phyloP scores from a whole-genome alignment of 2,888 invertebrate species.

The Thereva nobilitata region DNA sequence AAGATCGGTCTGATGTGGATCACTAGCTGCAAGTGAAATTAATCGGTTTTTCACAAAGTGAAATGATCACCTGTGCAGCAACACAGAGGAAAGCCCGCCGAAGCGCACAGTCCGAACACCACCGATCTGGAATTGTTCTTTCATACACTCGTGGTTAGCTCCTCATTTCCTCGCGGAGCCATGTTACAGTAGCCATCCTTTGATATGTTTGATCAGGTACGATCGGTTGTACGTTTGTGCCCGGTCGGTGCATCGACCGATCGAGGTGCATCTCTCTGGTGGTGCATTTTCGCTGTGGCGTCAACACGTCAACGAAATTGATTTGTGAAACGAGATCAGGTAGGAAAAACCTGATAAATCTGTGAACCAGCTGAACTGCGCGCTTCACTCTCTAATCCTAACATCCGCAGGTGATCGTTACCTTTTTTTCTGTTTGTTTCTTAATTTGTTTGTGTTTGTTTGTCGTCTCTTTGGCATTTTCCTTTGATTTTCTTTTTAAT shows the following conservation, averaged over 20 bases:
- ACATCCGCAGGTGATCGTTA: conserved; percentile 10
- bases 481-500: conserved; percentile 18
- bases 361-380: conserved; percentile 14
- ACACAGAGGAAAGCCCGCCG: conserved; percentile 11
- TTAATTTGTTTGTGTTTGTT: not conserved
- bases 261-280: conserved; percentile 3
- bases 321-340: conserved; percentile 34
- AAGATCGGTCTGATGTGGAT: conserved; percentile 28
- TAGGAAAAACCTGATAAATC: conserved; percentile 23
- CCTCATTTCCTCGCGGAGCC: too few relatives aligned
- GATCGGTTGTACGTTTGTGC: conserved; percentile 17
- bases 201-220: too few relatives aligned
- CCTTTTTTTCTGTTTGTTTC: conserved; percentile 6
- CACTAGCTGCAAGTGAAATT: conserved; percentile 34
- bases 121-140: conserved; percentile 4
- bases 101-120: not conserved
- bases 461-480: too few relatives aligned
- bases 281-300: conserved; percentile 22
- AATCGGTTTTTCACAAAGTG: conserved; percentile 36
- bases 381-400: conserved; percentile 14
- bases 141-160: too few relatives aligned
- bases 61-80: conserved; percentile 25
- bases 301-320: conserved; percentile 34
- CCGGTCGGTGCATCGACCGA: conserved; percentile 1
- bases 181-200: too few relatives aligned